Evolutionary conservation across 2,888 invertebrate genomes (phyloP).

Genomic region (Strigamia maritima): DNA sequence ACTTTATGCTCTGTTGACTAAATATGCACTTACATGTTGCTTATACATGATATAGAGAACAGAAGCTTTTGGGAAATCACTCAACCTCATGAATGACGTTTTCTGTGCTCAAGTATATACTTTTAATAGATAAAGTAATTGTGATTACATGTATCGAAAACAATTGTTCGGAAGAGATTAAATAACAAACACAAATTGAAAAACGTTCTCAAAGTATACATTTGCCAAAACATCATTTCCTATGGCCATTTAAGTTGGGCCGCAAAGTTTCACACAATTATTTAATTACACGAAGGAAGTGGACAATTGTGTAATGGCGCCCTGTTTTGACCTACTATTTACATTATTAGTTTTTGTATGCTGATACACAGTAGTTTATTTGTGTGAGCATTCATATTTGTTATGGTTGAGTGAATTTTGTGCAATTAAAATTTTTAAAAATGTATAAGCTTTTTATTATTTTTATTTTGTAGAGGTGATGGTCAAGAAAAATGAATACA

Average conservation of each 20-base stretch:
- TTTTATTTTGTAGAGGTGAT: background rate
- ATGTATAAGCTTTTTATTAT: background rate
- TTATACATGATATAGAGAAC: background rate
- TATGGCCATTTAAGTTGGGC: conserved; percentile 8
- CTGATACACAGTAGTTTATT: background rate
- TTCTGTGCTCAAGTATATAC: background rate
- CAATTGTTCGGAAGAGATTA: background rate
- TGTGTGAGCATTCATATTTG: background rate
- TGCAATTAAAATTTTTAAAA: background rate
- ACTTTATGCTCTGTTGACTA: conserved; percentile 20
- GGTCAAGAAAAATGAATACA: background rate
- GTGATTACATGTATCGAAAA: background rate
- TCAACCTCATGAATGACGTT: background rate
- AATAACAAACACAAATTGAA: background rate
- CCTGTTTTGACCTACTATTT: conserved; percentile 19
- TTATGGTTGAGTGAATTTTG: background rate
- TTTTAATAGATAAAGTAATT: background rate
- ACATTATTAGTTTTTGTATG: background rate
- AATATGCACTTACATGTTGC: background rate
- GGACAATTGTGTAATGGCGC: conserved; percentile 9
- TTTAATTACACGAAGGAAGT: conserved; percentile 10
- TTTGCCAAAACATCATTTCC: background rate
- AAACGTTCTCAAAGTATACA: background rate
- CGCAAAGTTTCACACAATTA: conserved; percentile 21
- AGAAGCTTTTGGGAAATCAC: background rate